These are phyloP conservation scores for Pollenia griseotomentosa DNA, from an alignment of 2,888 invertebrate genomes.

Conservation along the genomic window DNA sequence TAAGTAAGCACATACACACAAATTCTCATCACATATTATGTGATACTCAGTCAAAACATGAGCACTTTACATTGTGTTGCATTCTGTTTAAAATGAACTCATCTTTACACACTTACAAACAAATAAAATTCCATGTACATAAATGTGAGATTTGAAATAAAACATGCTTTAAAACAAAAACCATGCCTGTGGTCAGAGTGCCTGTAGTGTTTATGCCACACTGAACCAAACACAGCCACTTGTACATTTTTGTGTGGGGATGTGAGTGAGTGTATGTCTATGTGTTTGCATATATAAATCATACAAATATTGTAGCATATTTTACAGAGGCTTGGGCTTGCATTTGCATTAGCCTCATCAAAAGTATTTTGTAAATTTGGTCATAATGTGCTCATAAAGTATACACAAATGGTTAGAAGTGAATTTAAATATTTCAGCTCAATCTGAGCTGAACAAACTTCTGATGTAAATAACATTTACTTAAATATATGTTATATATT, in stretches of 20 bases:
- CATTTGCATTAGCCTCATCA: constrained; percentile 31
- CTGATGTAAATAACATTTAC: constrained; percentile 1
- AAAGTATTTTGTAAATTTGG: constrained; percentile 21
- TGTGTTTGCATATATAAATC: not conserved
- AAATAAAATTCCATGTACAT: constrained; percentile 14
- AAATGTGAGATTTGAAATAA: not conserved
- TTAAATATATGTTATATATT: not conserved
- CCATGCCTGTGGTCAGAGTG: constrained; percentile 53
- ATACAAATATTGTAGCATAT: constrained; percentile 19
- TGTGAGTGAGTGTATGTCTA: not conserved
- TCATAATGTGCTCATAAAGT: not conserved
- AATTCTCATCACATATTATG: constrained; percentile 30
- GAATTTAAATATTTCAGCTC: constrained; percentile 24
- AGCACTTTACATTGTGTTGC: not conserved
- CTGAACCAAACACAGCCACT: not conserved
- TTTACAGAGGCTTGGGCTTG: not conserved
- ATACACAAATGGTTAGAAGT: not conserved
- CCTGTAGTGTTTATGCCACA: constrained; percentile 45
- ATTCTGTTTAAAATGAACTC: constrained; percentile 39
- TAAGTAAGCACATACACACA: not conserved
- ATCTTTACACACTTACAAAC: constrained; percentile 4
- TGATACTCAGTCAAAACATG: not conserved
- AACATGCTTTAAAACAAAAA: constrained; percentile 34
- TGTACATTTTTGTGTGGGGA: not conserved
- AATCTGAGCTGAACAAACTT: constrained; percentile 4